Conservation (phyloP, 2,888 invertebrate genomes). For the Tiliacea citrago region DNA sequence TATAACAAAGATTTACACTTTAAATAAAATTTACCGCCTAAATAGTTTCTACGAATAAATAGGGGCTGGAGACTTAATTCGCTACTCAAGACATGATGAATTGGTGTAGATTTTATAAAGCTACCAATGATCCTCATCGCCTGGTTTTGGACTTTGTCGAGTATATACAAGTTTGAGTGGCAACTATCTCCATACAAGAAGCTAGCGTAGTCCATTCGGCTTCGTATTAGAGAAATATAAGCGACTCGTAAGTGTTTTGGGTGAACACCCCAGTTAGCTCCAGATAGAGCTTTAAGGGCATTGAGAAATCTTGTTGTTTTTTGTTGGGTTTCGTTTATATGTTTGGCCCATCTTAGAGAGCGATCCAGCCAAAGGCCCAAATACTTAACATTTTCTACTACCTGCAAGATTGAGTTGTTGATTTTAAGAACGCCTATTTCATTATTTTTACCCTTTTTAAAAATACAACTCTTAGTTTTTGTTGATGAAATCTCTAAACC, state of each 20-base stretch:
- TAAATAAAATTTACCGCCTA: not conserved
- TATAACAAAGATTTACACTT: not conserved
- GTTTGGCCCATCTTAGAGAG: too few species aligned
- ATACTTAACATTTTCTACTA: too few species aligned
- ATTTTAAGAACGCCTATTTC: too few species aligned
- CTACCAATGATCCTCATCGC: not conserved
- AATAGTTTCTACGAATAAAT: not conserved
- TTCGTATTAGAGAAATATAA: not conserved
- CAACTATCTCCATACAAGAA: not conserved
- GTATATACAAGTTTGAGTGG: too few species aligned
- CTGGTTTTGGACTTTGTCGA: not conserved
- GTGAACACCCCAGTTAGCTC: not conserved
- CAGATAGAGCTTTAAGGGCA: not conserved
- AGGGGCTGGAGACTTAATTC: not conserved
- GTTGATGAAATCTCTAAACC: too few species aligned
- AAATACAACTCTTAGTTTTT: too few species aligned
- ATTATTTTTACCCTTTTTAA: too few species aligned
- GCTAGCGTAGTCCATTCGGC: not conserved
- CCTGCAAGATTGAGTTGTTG: too few species aligned
- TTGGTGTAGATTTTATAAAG: not conserved
- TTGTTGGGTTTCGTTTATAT: too few species aligned
- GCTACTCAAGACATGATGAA: not conserved
- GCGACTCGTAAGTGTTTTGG: not conserved
- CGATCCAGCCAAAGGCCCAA: too few species aligned
- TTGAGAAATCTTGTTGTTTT: not conserved